Evolutionary conservation across 2,797 vertebrate genomes (phyloP).

Genomic region (Poecilia picta): DNA sequence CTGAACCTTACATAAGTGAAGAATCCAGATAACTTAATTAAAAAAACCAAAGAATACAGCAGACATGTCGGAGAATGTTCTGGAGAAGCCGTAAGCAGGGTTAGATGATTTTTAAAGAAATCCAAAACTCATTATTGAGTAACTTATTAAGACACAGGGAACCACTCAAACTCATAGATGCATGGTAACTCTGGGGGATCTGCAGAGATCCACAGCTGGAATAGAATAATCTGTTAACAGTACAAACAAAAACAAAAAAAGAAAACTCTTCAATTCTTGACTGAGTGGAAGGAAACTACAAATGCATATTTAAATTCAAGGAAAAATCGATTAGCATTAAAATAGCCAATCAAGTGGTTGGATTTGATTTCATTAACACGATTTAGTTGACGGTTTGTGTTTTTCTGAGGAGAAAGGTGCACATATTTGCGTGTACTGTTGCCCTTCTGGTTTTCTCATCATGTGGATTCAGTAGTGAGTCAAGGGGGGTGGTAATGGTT

Average conservation of each 20-base stretch:
- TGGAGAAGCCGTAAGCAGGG: neutral
- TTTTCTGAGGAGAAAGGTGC: slow-evolving; percentile 4
- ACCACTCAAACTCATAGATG: neutral
- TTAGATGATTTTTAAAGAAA: neutral
- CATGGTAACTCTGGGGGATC: neutral
- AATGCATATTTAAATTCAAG: neutral
- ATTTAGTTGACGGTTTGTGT: slow-evolving; percentile 1
- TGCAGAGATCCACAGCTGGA: neutral
- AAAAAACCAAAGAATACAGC: neutral
- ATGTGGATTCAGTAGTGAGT: slow-evolving; percentile 31
- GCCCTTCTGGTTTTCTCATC: slow-evolving; percentile 55
- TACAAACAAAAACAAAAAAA: neutral
- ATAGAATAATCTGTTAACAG: neutral
- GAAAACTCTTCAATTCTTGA: neutral
- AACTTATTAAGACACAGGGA: neutral
- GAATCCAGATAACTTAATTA: neutral
- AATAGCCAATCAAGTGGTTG: neutral
- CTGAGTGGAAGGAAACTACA: neutral
- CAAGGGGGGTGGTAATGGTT: slow-evolving; percentile 33
- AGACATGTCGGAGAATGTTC: neutral
- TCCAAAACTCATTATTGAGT: neutral
- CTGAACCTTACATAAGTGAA: neutral
- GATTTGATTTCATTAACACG: neutral
- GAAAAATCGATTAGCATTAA: neutral
- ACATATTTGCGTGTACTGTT: slow-evolving; percentile 23